Percentiles rank a stretch among this genome's conserved stretches.
Evolutionary conservation across 2,888 invertebrate genomes (phyloP).

Genomic region (Kuschelorhynchus macadamiae): DNA sequence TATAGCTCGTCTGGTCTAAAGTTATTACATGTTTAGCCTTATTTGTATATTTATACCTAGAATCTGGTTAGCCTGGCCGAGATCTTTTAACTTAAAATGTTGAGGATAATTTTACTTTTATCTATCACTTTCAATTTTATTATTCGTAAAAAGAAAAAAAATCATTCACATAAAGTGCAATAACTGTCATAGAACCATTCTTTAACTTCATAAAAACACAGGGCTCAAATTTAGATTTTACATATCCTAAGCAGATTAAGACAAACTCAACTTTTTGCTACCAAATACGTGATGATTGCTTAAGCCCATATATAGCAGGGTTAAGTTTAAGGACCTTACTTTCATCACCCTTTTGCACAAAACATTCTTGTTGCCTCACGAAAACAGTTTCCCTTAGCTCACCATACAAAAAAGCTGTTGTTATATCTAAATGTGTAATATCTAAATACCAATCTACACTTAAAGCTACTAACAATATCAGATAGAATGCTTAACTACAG

Average conservation of each 20-base stretch:
- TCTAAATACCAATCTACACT: conserved; percentile 13
- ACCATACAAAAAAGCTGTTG: conserved; percentile 22
- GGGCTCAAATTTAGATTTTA: conserved; percentile 16
- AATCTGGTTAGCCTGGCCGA: conserved; percentile 8
- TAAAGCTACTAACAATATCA: conserved; percentile 53
- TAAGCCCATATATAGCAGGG: conserved; percentile 19
- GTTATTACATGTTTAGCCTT: background rate
- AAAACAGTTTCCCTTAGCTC: conserved; percentile 39
- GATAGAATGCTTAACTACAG: conserved; percentile 51
- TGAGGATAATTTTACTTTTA: background rate
- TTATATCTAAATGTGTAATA: conserved; percentile 41
- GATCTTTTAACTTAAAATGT: conserved; percentile 28
- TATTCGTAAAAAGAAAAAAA: conserved; percentile 31
- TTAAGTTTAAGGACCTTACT: conserved; percentile 17
- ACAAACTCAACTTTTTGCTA: conserved; percentile 1
- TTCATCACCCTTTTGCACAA: conserved; percentile 2
- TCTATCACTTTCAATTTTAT: conserved; percentile 5
- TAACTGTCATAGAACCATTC: background rate
- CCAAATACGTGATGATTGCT: conserved; percentile 26
- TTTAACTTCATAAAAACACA: conserved; percentile 15
- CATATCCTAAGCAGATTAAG: background rate
- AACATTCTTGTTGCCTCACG: conserved; percentile 23
- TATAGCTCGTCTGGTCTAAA: conserved; percentile 1
- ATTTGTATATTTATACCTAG: conserved; percentile 1
- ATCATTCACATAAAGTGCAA: conserved; percentile 33